A percentile compares a stretch with the other conserved stretches of the same genome.
Conservation (phyloP, 2,797 vertebrate genomes). For the Cercopithecus mitis region DNA sequence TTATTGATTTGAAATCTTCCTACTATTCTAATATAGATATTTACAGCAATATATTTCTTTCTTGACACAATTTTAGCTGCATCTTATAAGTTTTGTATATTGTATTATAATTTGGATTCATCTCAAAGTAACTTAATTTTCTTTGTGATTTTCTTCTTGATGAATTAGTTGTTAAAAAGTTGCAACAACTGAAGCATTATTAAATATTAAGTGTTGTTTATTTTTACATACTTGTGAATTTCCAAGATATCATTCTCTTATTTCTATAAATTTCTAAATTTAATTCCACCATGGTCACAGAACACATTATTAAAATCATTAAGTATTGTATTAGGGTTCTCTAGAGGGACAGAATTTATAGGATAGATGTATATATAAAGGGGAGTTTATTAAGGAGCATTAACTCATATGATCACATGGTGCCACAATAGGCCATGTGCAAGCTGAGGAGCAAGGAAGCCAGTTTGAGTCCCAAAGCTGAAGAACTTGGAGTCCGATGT, state of each 20-base stretch:
- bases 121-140: not conserved
- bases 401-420: no score
- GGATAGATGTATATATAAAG: no score
- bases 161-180: not conserved
- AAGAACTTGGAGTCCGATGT: no score
- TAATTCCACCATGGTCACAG: not conserved
- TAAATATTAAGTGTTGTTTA: not conserved
- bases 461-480: no score
- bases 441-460: no score
- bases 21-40: not conserved
- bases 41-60: not conserved
- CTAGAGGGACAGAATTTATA: no score
- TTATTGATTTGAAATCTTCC: not conserved
- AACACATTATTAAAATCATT: not conserved
- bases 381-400: no score
- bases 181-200: not conserved
- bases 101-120: not conserved
- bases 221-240: not conserved
- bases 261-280: not conserved
- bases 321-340: no score
- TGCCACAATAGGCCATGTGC: no score
- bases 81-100: not conserved
- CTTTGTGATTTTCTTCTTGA: not conserved
- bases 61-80: not conserved
- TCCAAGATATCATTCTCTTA: not conserved